These are phyloP conservation scores for Acanthisitta chloris DNA, from an alignment of 2,113 vertebrate genomes.

Conservation along the genomic window DNA sequence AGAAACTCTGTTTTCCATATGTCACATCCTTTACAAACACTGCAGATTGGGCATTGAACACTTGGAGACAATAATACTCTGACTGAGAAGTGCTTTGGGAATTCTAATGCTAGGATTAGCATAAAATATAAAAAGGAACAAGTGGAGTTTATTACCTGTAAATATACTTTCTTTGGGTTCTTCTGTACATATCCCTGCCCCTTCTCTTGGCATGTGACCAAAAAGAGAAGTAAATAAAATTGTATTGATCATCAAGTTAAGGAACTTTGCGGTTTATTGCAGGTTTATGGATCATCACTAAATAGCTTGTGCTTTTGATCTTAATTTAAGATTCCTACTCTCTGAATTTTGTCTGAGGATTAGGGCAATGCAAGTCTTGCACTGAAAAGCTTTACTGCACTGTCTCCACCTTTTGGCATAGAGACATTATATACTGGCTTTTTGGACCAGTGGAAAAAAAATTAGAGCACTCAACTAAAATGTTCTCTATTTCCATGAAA, in stretches of 20 bases:
- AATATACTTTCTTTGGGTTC: not conserved
- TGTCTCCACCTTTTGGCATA: not conserved
- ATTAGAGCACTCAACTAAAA: not conserved
- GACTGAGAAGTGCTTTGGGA: not conserved
- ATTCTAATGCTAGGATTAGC: not conserved
- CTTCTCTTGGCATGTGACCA: not conserved
- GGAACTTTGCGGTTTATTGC: not conserved
- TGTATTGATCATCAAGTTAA: not conserved
- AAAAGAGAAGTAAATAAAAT: not conserved
- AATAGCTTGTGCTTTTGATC: not conserved
- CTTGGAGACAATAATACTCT: not conserved
- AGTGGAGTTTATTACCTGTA: not conserved
- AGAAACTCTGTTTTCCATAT: not conserved
- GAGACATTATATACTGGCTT: not conserved
- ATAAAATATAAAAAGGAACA: not conserved
- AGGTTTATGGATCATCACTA: not conserved
- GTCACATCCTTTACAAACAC: not conserved
- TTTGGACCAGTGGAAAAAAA: not conserved
- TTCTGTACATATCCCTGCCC: not conserved
- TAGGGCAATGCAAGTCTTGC: not conserved
- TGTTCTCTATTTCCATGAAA: not conserved
- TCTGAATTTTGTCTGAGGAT: not conserved
- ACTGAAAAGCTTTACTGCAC: not conserved
- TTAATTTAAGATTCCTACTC: not conserved
- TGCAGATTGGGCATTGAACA: not conserved